A percentile compares a stretch with the other conserved stretches of the same genome.
Conservation (phyloP, 2,888 invertebrate species). For the Steinernema carpocapsae region DNA sequence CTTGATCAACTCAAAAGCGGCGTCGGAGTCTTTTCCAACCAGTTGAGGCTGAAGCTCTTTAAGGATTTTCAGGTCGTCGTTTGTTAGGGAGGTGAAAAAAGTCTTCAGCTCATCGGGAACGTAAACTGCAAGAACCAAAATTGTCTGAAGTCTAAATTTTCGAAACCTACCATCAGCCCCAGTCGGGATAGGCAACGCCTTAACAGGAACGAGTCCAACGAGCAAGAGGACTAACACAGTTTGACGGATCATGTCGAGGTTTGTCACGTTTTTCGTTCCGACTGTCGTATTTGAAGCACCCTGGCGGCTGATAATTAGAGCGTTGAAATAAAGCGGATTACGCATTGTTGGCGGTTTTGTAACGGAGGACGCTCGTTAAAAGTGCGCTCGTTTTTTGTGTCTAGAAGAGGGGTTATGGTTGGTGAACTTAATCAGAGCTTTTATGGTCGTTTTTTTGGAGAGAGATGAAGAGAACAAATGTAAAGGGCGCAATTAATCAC, state of each 20-base stretch:
- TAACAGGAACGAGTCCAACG: neutral
- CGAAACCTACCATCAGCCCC: neutral
- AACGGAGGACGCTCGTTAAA: too few relatives aligned
- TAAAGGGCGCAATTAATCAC: too few relatives aligned
- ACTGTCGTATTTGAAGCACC: too few relatives aligned
- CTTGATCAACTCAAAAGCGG: slow-evolving; percentile 4
- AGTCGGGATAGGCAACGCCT: neutral
- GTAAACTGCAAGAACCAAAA: neutral
- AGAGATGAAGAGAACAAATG: too few relatives aligned
- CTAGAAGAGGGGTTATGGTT: too few relatives aligned
- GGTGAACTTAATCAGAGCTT: too few relatives aligned
- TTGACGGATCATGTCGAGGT: neutral
- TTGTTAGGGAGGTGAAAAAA: neutral
- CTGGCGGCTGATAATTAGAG: too few relatives aligned
- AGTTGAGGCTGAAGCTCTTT: neutral
- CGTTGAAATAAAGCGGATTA: too few relatives aligned
- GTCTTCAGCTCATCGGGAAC: neutral
- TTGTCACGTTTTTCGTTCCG: neutral
- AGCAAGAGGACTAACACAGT: neutral
- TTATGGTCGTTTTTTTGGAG: too few relatives aligned
- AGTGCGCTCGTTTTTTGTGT: too few relatives aligned
- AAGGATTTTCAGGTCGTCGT: neutral
- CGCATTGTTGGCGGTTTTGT: too few relatives aligned
- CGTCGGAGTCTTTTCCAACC: neutral
- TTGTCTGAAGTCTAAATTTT: too few relatives aligned